These are phyloP conservation scores for Microchirus variegatus DNA, from an alignment of 2,797 vertebrate genomes.

Conservation along the genomic window DNA sequence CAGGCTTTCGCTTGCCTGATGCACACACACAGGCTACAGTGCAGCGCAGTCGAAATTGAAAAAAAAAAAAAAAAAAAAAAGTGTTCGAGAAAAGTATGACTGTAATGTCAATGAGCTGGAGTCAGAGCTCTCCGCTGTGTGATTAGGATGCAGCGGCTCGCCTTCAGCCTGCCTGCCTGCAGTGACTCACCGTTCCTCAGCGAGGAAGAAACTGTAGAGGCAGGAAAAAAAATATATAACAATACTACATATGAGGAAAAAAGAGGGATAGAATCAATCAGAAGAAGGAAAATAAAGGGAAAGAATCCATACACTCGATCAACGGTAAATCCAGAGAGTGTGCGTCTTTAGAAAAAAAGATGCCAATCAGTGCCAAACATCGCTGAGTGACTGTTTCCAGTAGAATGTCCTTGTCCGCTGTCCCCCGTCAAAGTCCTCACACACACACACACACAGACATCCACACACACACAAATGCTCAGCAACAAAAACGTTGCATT, in stretches of 20 bases:
- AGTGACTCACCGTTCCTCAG: slow-evolving; percentile 77
- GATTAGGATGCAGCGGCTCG: slow-evolving; percentile 82
- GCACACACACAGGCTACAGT: slow-evolving; percentile 65
- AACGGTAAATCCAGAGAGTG: slow-evolving; percentile 75
- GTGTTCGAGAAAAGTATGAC: slow-evolving; percentile 84
- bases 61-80: slow-evolving; percentile 34
- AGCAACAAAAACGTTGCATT: slow-evolving; percentile 47
- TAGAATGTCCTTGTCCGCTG: slow-evolving; percentile 55
- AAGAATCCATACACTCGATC: slow-evolving; percentile 54
- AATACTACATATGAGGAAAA: neutral
- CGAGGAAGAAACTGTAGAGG: slow-evolving; percentile 59
- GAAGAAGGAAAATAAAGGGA: neutral
- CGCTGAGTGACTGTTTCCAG: slow-evolving; percentile 61
- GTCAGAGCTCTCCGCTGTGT: slow-evolving; percentile 71
- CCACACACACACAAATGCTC: slow-evolving; percentile 50
- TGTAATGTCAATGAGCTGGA: slow-evolving; percentile 84
- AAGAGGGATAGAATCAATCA: neutral
- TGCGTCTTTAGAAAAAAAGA: slow-evolving; percentile 34
- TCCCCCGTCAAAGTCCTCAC: slow-evolving; percentile 68
- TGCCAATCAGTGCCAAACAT: slow-evolving; percentile 55
- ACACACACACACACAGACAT: slow-evolving; percentile 53
- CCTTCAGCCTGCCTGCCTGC: slow-evolving; percentile 65
- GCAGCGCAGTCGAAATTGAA: slow-evolving; percentile 48
- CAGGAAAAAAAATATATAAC: neutral
- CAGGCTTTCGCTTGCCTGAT: slow-evolving; percentile 41